A percentile compares a stretch with the other conserved stretches of the same genome.
These are phyloP conservation scores for Psylliodes chrysocephalus DNA, from an alignment of 2,888 invertebrate genomes.

Conservation along the genomic window DNA sequence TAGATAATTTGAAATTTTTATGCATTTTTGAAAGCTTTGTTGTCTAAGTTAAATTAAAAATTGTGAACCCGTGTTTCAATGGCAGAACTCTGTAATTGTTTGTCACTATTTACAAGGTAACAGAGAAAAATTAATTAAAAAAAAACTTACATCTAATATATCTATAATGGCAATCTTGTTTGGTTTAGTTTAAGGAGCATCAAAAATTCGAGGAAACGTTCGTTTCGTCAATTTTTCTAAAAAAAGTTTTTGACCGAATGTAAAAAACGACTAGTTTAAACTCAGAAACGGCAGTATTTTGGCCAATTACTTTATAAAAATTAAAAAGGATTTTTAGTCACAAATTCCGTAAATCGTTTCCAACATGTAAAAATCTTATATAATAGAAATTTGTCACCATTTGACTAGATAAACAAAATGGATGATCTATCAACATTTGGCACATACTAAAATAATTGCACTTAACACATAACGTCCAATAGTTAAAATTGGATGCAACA, in stretches of 20 bases:
- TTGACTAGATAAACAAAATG: constrained; percentile 8
- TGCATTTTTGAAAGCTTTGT: no score
- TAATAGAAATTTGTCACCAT: neutral
- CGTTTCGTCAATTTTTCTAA: constrained; percentile 20
- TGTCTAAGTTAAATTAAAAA: no score
- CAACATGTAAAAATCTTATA: neutral
- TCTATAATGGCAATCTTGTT: constrained; percentile 31
- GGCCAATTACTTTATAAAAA: neutral
- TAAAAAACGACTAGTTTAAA: neutral
- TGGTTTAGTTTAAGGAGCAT: constrained; percentile 17
- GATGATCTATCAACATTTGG: neutral
- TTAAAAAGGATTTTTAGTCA: neutral
- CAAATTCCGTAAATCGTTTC: neutral
- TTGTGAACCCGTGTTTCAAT: no score
- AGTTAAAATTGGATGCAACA: no score
- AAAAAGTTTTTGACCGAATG: neutral
- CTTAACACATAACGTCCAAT: no score
- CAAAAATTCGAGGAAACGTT: constrained; percentile 7
- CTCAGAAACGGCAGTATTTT: neutral
- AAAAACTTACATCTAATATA: constrained; percentile 30
- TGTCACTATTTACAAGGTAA: constrained; percentile 20
- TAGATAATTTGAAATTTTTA: no score
- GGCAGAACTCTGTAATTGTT: constrained; percentile 6
- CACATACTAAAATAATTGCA: neutral
- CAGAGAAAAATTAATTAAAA: constrained; percentile 3